phyloP scores from a whole-genome alignment of 2,797 vertebrate genomes.

The Tolypeutes matacus region DNA sequence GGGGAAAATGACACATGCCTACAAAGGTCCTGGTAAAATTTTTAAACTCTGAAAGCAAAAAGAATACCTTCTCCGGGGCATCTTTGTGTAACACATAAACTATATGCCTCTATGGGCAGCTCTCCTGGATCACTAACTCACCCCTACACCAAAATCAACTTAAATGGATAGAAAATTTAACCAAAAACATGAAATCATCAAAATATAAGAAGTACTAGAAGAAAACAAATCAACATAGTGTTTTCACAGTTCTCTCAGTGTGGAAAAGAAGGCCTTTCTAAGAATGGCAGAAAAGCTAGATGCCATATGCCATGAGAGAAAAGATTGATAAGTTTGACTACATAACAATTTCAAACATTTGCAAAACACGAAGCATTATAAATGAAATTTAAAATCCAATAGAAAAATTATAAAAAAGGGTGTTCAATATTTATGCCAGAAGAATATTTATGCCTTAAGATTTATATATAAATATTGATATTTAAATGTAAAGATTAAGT shows the following conservation, averaged over 20 bases:
- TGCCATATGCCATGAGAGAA: slow-evolving; percentile 3
- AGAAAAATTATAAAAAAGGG: background rate
- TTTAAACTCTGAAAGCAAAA: slow-evolving; percentile 47
- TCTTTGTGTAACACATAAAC: background rate
- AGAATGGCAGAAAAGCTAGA: background rate
- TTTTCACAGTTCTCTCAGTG: background rate
- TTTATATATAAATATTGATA: too few relatives aligned
- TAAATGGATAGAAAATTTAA: slow-evolving; percentile 12
- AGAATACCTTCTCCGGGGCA: slow-evolving; percentile 3
- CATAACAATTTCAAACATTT: slow-evolving; percentile 39
- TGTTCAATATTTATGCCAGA: background rate
- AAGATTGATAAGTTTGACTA: background rate
- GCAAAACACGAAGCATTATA: slow-evolving; percentile 5
- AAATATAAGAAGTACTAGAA: slow-evolving; percentile 54
- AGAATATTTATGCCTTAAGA: background rate
- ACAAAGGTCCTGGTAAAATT: slow-evolving; percentile 19
- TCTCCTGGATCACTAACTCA: background rate
- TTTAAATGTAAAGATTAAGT: slow-evolving; percentile 11
- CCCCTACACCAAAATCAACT: background rate
- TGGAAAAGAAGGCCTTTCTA: background rate
- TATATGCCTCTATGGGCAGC: background rate
- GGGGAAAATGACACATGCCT: background rate
- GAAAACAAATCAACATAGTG: background rate
- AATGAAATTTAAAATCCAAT: slow-evolving; percentile 40
- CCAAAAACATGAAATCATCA: slow-evolving; percentile 51